Percentiles rank a stretch among this genome's conserved stretches.
phyloP scores from a whole-genome alignment of 1,140 invertebrate genomes.

The Argopecten irradians region DNA sequence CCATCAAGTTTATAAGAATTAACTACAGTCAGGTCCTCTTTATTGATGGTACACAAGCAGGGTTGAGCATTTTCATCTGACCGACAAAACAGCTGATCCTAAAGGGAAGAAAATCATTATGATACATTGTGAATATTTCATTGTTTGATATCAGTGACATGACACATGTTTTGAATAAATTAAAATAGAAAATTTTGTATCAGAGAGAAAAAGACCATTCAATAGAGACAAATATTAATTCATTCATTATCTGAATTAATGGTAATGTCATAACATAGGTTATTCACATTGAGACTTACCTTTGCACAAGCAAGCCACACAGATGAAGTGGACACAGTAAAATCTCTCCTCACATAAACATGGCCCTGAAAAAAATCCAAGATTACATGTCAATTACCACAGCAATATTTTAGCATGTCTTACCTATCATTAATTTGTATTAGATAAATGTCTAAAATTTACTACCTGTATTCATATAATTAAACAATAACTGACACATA shows the following conservation, averaged over 20 bases:
- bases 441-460: too few species aligned
- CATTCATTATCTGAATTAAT: too few species aligned
- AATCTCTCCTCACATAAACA: conserved; percentile 87
- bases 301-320: conserved; percentile 91
- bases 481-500: too few species aligned
- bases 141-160: conserved; percentile 63
- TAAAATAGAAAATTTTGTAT: conserved; percentile 38
- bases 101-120: conserved; percentile 50
- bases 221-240: too few species aligned
- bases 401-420: too few species aligned
- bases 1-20: conserved; percentile 67
- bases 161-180: not conserved
- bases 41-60: conserved; percentile 77
- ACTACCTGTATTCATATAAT: too few species aligned
- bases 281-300: conserved; percentile 79
- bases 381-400: too few species aligned
- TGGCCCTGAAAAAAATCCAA: conserved; percentile 80
- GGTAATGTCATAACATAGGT: not conserved
- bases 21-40: conserved; percentile 74
- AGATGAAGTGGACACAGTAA: conserved; percentile 85
- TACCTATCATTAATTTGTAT: too few species aligned
- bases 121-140: conserved; percentile 40
- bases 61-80: conserved; percentile 71
- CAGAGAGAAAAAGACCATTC: conserved; percentile 41
- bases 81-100: conserved; percentile 81